These are phyloP conservation scores for Tortrix viridana DNA, from an alignment of 2,888 invertebrate species.

Conservation along the genomic window DNA sequence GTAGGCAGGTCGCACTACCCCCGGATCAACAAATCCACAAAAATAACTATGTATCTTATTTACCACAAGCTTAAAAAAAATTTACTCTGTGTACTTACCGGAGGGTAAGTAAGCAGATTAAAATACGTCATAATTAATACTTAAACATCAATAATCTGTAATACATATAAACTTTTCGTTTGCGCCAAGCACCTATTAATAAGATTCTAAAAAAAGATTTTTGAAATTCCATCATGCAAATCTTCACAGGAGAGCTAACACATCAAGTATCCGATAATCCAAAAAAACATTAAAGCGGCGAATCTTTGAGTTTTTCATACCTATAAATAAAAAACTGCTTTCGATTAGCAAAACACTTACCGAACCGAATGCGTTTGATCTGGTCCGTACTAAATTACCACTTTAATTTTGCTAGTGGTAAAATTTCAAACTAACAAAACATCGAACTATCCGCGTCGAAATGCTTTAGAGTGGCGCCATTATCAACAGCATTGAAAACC, in stretches of 20 bases:
- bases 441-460: not conserved
- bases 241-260: slow-evolving; percentile 30
- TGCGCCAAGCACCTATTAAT: too few relatives aligned
- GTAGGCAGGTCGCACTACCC: too few relatives aligned
- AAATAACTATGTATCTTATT: too few relatives aligned
- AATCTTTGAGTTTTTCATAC: slow-evolving; percentile 29
- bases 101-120: too few relatives aligned
- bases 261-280: slow-evolving; percentile 29
- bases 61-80: too few relatives aligned
- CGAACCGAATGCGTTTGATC: slow-evolving; percentile 34
- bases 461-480: not conserved
- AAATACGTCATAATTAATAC: too few relatives aligned
- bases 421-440: slow-evolving; percentile 6
- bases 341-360: slow-evolving; percentile 38
- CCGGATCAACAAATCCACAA: too few relatives aligned
- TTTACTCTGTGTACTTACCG: too few relatives aligned
- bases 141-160: too few relatives aligned
- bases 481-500: slow-evolving; percentile 9
- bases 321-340: slow-evolving; percentile 31
- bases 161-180: too few relatives aligned
- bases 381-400: slow-evolving; percentile 13
- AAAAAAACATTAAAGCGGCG: slow-evolving; percentile 28
- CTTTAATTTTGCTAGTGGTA: not conserved
- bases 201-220: too few relatives aligned
- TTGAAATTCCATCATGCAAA: not conserved